phyloP scores from a whole-genome alignment of 2,797 vertebrate genomes.

The Falco concolor region DNA sequence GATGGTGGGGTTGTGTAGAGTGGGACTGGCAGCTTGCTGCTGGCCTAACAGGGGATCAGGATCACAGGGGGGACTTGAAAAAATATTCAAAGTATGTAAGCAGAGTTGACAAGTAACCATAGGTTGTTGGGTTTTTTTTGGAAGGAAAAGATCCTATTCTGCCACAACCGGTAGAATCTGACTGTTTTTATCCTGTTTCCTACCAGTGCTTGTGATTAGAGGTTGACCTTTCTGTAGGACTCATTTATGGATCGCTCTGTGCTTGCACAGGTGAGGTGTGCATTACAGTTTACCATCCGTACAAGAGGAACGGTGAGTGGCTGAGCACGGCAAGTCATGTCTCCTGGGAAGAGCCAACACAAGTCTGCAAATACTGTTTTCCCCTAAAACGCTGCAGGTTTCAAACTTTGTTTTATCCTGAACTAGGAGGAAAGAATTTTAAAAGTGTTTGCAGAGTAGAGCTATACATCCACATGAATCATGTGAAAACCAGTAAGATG shows the following conservation, averaged over 20 bases:
- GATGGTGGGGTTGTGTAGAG: background rate
- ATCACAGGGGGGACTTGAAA: background rate
- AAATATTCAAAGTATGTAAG: background rate
- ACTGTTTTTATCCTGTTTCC: background rate
- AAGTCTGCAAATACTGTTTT: background rate
- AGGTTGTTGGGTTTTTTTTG: background rate
- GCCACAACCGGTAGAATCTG: background rate
- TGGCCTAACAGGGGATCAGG: background rate
- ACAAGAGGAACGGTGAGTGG: background rate
- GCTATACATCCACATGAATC: slow-evolving; percentile 20
- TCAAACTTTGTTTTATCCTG: slow-evolving; percentile 10
- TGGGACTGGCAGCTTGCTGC: background rate
- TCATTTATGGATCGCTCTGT: background rate
- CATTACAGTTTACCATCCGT: background rate
- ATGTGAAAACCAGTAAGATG: background rate
- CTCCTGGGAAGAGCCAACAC: background rate
- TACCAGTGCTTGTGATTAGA: accelerated
- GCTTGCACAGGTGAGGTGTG: background rate
- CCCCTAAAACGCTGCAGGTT: background rate
- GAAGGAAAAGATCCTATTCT: background rate
- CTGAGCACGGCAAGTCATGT: background rate
- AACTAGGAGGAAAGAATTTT: slow-evolving; percentile 11
- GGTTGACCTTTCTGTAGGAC: background rate
- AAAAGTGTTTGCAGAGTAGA: background rate
- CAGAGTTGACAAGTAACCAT: background rate